Evolutionary conservation across 35 echinoderm and acorn worm genomes (phyloP).

Genomic region (Ophioderma brevispina): DNA sequence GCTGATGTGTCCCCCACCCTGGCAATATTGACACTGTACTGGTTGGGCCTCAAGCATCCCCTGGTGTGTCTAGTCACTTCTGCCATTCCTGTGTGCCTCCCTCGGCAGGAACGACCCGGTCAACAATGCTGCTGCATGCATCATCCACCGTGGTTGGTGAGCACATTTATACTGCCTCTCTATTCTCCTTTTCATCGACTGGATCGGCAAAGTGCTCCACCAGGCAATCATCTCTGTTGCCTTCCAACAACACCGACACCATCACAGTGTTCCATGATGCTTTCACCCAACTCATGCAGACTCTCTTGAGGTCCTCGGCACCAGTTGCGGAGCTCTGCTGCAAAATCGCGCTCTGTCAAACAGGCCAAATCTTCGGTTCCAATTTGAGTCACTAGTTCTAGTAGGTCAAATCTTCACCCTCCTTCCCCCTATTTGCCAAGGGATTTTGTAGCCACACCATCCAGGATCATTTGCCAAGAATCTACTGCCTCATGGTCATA

Average conservation of each 20-base stretch:
- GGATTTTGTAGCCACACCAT: background rate
- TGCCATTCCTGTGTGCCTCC: conserved; percentile 3
- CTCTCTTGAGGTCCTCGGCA: background rate
- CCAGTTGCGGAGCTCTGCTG: background rate
- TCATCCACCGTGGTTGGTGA: conserved; percentile 9
- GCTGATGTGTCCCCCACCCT: too few species aligned
- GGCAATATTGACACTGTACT: too few species aligned
- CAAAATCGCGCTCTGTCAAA: background rate
- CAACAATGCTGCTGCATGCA: conserved; percentile 19
- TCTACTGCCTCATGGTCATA: background rate
- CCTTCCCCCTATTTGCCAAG: background rate
- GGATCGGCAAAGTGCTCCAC: too few species aligned
- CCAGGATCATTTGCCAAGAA: conserved; percentile 1
- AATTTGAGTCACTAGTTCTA: background rate
- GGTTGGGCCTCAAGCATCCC: too few species aligned
- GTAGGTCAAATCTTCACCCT: background rate
- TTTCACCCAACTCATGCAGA: conserved; percentile 12
- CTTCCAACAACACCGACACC: background rate
- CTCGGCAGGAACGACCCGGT: background rate
- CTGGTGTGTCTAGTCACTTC: too few species aligned
- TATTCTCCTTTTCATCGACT: background rate
- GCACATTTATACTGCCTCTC: conserved; percentile 23
- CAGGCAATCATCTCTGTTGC: conserved; percentile 10
- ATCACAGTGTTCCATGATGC: background rate
- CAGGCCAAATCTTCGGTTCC: conserved; percentile 36